These are phyloP conservation scores for Anarhynchus alexandrinus DNA, from an alignment of 2,113 vertebrate species.

Conservation along the genomic window DNA sequence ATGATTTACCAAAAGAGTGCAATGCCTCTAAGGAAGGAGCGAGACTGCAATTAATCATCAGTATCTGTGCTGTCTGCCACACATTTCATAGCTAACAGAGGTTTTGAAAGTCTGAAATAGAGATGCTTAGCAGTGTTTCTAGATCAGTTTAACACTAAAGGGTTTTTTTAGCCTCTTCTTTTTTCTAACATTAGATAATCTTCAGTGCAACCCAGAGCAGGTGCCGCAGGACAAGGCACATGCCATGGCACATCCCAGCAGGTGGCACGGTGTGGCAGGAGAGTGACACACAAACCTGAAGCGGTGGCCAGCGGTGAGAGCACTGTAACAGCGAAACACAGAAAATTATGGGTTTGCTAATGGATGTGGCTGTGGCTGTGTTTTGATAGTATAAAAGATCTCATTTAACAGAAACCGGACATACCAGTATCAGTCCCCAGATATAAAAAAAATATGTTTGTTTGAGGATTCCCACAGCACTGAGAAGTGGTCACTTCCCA, in stretches of 20 bases:
- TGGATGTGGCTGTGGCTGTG: background rate
- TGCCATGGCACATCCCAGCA: rapidly evolving
- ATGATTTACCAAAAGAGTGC: background rate
- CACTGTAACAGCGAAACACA: background rate
- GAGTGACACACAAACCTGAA: background rate
- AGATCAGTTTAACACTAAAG: background rate
- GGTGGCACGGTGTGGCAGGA: background rate
- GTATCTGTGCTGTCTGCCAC: background rate
- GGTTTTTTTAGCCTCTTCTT: background rate
- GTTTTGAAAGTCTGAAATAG: background rate
- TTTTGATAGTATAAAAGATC: background rate
- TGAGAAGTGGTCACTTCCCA: background rate
- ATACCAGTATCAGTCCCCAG: background rate
- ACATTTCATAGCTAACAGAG: background rate
- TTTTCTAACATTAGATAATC: background rate
- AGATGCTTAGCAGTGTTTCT: background rate
- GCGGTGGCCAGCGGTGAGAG: rapidly evolving
- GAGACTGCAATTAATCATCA: background rate
- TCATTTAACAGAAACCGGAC: conserved; percentile 15
- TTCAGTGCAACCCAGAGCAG: background rate
- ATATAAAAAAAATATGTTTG: background rate
- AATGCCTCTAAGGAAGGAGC: background rate
- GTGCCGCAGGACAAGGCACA: background rate
- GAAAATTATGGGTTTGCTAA: background rate
- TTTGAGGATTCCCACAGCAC: conserved; percentile 5